A percentile compares a stretch with the other conserved stretches of the same genome.
These are phyloP conservation scores for Trochalopteron elliotii DNA, from an alignment of 2,113 vertebrate genomes.

Conservation along the genomic window DNA sequence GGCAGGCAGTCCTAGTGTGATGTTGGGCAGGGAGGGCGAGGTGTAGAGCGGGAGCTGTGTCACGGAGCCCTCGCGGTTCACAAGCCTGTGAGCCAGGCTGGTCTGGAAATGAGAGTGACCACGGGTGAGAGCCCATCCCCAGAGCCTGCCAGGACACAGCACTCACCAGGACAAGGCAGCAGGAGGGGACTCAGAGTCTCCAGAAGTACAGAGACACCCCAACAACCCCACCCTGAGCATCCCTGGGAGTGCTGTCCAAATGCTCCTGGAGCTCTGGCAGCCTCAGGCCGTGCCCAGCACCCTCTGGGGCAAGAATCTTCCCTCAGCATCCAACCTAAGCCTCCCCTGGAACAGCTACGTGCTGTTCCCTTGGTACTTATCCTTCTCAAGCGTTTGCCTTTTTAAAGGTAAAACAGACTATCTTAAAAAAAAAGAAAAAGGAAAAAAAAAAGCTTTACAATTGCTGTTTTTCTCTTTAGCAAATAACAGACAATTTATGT, in stretches of 20 bases:
- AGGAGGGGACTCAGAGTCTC: neutral
- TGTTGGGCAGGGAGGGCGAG: slow-evolving; percentile 96
- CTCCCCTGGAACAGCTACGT: neutral
- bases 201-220: neutral
- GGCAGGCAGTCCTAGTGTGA: slow-evolving; percentile 94
- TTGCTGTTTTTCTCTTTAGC: neutral
- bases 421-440: neutral
- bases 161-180: neutral
- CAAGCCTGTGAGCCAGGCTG: slow-evolving; percentile 87
- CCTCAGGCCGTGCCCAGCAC: neutral
- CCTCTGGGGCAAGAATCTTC: neutral
- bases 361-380: neutral
- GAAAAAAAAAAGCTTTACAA: neutral
- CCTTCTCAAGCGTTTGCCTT: neutral
- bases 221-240: fast-evolving
- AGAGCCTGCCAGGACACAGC: neutral
- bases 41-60: slow-evolving; percentile 95
- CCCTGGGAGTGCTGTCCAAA: fast-evolving
- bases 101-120: slow-evolving; percentile 70
- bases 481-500: slow-evolving; percentile 26
- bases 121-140: neutral
- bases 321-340: fast-evolving
- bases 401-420: neutral
- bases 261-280: fast-evolving
- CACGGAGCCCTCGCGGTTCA: slow-evolving; percentile 83